Conservation (phyloP, 2,888 invertebrate species). For the Lasioglossum morio region DNA sequence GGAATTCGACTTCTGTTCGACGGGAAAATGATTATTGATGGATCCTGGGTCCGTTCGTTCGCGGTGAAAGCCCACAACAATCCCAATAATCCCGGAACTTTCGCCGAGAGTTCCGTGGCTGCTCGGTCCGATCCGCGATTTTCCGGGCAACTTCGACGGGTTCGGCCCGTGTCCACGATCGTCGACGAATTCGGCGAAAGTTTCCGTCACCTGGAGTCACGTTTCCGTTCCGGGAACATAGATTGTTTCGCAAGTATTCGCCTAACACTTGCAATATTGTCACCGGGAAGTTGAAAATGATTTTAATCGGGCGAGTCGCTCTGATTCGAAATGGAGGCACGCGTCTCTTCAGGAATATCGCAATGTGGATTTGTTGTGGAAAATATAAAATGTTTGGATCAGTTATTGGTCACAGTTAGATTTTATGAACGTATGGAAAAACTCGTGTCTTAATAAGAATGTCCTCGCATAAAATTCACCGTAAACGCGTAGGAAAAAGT, state of each 20-base stretch:
- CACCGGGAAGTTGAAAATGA: not conserved
- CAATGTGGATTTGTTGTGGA: not conserved
- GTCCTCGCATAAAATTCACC: not conserved
- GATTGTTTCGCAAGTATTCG: constrained; percentile 49
- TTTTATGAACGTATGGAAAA: too few relatives aligned
- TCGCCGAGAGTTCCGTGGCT: constrained; percentile 23
- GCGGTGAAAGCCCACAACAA: constrained; percentile 40
- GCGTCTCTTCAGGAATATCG: not conserved
- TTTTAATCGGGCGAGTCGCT: not conserved
- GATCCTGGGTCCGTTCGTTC: constrained; percentile 21
- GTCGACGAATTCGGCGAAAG: constrained; percentile 5
- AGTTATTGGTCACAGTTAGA: not conserved
- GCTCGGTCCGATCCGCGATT: constrained; percentile 9
- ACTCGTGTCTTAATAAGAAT: too few relatives aligned
- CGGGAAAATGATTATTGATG: constrained; percentile 60
- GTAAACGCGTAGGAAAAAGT: not conserved
- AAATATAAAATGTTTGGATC: not conserved
- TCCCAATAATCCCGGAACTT: constrained; percentile 60
- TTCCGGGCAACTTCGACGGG: constrained; percentile 26
- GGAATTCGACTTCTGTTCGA: constrained; percentile 61
- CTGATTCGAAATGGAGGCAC: not conserved
- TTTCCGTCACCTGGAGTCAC: not conserved
- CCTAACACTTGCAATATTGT: not conserved
- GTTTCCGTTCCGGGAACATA: constrained; percentile 33
- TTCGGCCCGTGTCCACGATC: constrained; percentile 1